Conservation (phyloP, 2,888 invertebrate genomes). For the Drosophila diplacantha region DNA sequence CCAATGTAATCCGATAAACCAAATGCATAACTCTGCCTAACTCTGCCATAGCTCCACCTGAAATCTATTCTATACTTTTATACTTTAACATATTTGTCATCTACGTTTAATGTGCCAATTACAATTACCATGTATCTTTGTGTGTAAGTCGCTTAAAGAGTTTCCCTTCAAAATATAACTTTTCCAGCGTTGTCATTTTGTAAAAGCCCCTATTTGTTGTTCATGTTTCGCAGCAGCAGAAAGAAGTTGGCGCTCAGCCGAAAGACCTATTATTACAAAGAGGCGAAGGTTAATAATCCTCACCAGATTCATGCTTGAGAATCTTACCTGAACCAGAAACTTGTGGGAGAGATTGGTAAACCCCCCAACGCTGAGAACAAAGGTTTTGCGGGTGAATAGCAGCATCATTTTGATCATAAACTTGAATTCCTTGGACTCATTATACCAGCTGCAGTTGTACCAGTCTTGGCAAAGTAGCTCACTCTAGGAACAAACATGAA, state of each 20-base stretch:
- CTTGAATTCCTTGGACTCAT: constrained; percentile 65
- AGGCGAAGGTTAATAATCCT: background rate
- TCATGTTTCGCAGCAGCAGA: constrained; percentile 63
- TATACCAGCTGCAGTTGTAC: constrained; percentile 71
- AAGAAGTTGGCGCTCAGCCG: constrained; percentile 71
- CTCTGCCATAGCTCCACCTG: constrained; percentile 37
- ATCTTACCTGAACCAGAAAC: constrained; percentile 62
- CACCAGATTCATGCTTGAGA: background rate
- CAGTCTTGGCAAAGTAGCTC: constrained; percentile 60
- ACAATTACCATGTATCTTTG: constrained; percentile 51
- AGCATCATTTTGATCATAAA: constrained; percentile 68
- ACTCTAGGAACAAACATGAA: constrained; percentile 47
- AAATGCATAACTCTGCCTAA: constrained; percentile 49
- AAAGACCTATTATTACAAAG: constrained; percentile 52
- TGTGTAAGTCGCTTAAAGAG: constrained; percentile 62
- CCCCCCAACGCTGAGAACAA: constrained; percentile 64
- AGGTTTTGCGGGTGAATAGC: constrained; percentile 54
- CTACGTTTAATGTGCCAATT: constrained; percentile 71
- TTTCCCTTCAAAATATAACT: constrained; percentile 62
- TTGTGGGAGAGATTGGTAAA: constrained; percentile 67
- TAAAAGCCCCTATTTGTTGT: constrained; percentile 50
- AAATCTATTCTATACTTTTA: constrained; percentile 45
- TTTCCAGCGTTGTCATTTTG: constrained; percentile 71
- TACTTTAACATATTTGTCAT: constrained; percentile 64
- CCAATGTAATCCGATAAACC: constrained; percentile 31